Percentiles rank a stretch among this genome's conserved stretches.
Evolutionary conservation across 2,888 invertebrate species (phyloP).

Genomic region (Synanthedon vespiformis): DNA sequence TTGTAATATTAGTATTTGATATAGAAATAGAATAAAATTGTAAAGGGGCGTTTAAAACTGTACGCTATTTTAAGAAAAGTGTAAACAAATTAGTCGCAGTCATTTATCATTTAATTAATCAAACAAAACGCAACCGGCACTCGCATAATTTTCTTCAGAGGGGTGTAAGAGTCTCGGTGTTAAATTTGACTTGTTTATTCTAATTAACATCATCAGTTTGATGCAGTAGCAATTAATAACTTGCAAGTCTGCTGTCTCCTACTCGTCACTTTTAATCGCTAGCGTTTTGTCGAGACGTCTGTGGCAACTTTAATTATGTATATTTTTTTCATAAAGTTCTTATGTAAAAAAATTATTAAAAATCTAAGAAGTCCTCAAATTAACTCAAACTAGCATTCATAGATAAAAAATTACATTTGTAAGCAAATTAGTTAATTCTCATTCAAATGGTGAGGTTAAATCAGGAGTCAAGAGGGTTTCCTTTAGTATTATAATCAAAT

Average conservation of each 20-base stretch:
- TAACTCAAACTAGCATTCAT: too few species aligned
- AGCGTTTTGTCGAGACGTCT: conserved; percentile 37
- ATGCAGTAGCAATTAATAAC: conserved; percentile 38
- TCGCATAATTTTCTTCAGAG: neutral
- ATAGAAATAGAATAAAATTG: too few species aligned
- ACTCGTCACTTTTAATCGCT: conserved; percentile 46
- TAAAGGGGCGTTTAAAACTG: too few species aligned
- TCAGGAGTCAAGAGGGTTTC: conserved; percentile 49
- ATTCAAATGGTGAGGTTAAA: too few species aligned
- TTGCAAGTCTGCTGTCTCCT: conserved; percentile 34
- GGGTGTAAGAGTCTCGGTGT: neutral
- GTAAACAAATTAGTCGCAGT: conserved; percentile 17
- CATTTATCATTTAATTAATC: conserved; percentile 14
- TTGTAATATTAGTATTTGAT: too few species aligned
- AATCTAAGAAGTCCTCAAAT: too few species aligned
- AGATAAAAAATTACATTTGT: conserved; percentile 1
- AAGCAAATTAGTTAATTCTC: conserved; percentile 16
- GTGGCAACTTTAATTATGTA: conserved; percentile 17
- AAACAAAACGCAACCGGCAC: neutral
- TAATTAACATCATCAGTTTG: conserved; percentile 45
- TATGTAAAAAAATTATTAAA: too few species aligned
- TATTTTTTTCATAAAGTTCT: too few species aligned
- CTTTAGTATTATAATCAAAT: conserved; percentile 57
- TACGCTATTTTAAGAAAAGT: too few species aligned
- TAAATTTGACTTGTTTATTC: conserved; percentile 42